These are phyloP conservation scores for Siniperca scherzeri DNA, from an alignment of 2,797 vertebrate genomes.

Conservation along the genomic window DNA sequence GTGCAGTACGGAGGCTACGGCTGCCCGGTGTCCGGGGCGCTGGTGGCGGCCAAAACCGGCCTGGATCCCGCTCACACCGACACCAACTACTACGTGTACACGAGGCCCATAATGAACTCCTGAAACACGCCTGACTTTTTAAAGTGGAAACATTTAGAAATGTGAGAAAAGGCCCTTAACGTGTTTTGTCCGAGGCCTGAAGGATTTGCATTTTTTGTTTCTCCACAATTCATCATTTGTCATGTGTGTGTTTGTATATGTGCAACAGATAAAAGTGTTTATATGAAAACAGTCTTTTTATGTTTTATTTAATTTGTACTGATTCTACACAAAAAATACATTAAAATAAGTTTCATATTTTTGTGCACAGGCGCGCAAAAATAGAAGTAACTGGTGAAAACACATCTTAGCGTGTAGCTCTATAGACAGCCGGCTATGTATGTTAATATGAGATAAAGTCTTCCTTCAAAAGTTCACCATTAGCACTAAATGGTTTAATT, in stretches of 20 bases:
- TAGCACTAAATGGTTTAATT: conserved; percentile 23
- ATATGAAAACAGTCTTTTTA: conserved; percentile 80
- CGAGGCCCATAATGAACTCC: conserved; percentile 90
- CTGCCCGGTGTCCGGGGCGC: conserved; percentile 88
- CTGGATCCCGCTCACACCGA: conserved; percentile 86
- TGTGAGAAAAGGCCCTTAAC: not conserved
- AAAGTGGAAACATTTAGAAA: conserved; percentile 1
- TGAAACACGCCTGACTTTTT: conserved; percentile 45
- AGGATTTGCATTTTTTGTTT: not conserved
- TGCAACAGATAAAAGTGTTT: conserved; percentile 80
- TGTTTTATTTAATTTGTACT: not conserved
- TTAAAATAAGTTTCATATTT: not conserved
- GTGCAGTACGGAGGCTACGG: conserved; percentile 89
- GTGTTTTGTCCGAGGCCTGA: conserved; percentile 10
- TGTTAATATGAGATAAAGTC: not conserved
- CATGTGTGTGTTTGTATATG: conserved; percentile 81
- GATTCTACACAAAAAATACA: not conserved
- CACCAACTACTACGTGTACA: conserved; percentile 90
- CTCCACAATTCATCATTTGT: too few species aligned
- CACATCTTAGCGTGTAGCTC: too few species aligned
- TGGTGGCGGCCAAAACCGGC: conserved; percentile 87
- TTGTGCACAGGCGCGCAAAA: too few species aligned
- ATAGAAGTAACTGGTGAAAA: too few species aligned
- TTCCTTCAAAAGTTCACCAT: not conserved
- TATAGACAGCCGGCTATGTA: not conserved